A percentile compares a stretch with the other conserved stretches of the same genome.
phyloP scores from a whole-genome alignment of 37 sponge, comb jelly and placozoan species.

The Sycon ciliatum region DNA sequence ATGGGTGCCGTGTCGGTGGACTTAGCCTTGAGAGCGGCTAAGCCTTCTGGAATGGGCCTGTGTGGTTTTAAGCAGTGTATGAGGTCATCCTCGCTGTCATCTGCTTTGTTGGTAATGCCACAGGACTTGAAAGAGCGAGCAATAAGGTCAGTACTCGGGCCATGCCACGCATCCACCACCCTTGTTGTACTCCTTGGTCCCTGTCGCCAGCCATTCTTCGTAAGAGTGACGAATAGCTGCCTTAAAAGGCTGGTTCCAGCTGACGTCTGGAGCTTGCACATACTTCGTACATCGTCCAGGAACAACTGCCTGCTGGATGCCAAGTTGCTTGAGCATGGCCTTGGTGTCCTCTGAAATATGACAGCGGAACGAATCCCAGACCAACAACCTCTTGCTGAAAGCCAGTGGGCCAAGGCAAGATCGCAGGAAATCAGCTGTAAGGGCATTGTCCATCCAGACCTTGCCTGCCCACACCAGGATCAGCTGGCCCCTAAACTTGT shows the following conservation, averaged over 20 bases:
- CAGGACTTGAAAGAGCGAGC: conserved; percentile 26
- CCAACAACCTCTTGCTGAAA: conserved; percentile 20
- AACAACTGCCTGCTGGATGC: conserved; percentile 17
- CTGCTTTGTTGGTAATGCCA: conserved; percentile 26
- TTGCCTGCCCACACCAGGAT: conserved; percentile 19
- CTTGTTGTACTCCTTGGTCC: conserved; percentile 34
- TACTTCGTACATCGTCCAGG: conserved; percentile 31
- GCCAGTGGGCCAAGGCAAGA: conserved; percentile 12
- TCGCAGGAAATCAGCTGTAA: conserved; percentile 37
- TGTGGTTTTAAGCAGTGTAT: no score
- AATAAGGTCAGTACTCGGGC: conserved; percentile 18
- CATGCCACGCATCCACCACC: conserved; percentile 39
- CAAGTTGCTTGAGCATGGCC: no score
- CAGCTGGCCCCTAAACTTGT: conserved; percentile 17
- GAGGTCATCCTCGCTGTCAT: conserved; percentile 21
- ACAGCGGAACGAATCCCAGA: conserved; percentile 51
- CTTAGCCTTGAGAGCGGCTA: no score
- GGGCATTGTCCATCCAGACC: conserved; percentile 41
- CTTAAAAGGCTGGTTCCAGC: conserved; percentile 40
- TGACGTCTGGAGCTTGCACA: conserved; percentile 36
- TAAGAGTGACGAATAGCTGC: conserved; percentile 17
- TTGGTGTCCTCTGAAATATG: conserved; percentile 20
- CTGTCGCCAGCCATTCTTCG: conserved; percentile 31
- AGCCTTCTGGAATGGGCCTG: no score
- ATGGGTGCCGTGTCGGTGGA: no score